Percentiles rank a stretch among this genome's conserved stretches.
These are phyloP conservation scores for Osmerus eperlanus DNA, from an alignment of 2,113 vertebrate genomes.

Conservation along the genomic window DNA sequence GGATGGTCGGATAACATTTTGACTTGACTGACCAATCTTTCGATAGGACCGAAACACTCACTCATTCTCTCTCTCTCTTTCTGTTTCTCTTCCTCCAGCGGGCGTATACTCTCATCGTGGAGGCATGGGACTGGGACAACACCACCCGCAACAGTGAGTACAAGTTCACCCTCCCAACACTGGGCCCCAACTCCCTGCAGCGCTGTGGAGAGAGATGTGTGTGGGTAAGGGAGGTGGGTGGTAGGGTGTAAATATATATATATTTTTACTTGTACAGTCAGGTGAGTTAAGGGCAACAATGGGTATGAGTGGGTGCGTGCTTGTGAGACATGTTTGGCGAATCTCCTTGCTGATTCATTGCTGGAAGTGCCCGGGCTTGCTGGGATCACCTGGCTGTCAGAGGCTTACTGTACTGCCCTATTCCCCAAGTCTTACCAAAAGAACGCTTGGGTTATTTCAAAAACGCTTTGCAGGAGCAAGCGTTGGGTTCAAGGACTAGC, in stretches of 20 bases:
- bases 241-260: not conserved
- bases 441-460: too few relatives aligned
- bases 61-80: conserved; percentile 8
- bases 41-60: not conserved
- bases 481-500: too few relatives aligned
- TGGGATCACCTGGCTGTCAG: conserved; percentile 8
- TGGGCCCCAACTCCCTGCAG: not conserved
- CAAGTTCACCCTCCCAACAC: not conserved
- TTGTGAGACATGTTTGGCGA: not conserved
- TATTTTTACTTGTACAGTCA: too few relatives aligned
- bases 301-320: not conserved
- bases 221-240: not conserved
- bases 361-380: conserved; percentile 4
- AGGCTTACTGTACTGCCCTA: not conserved
- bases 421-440: too few relatives aligned
- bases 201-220: not conserved
- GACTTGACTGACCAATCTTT: not conserved
- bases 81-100: conserved; percentile 71
- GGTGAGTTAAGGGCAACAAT: too few relatives aligned
- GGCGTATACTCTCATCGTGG: conserved; percentile 83
- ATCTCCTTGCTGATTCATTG: not conserved
- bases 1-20: too few relatives aligned
- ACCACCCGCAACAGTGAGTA: conserved; percentile 84
- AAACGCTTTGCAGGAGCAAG: too few relatives aligned
- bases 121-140: conserved; percentile 98